Conservation (phyloP, 1,140 invertebrate genomes). For the Spodoptera frugiperda region DNA sequence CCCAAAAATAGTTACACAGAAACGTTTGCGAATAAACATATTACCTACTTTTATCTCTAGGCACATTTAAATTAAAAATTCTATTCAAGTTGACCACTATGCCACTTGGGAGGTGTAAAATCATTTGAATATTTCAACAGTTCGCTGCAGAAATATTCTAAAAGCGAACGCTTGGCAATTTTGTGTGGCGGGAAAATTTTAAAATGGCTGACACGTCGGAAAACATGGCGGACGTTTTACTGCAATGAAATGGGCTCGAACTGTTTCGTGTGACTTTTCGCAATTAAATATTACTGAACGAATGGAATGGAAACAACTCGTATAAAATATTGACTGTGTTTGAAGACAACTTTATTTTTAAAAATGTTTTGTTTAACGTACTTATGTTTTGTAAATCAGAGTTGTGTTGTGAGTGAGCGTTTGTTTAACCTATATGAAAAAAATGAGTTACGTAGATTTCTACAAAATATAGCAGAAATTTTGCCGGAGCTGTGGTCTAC, state of each 20-base stretch:
- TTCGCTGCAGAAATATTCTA: constrained; percentile 18
- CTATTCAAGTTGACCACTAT: not conserved
- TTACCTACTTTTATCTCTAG: not conserved
- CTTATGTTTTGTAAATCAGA: too few relatives aligned
- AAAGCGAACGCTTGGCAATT: constrained; percentile 18
- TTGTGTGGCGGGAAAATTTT: constrained; percentile 26
- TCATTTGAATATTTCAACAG: constrained; percentile 25
- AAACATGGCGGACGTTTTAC: constrained; percentile 20
- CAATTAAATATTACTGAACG: constrained; percentile 21
- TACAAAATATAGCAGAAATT: too few relatives aligned
- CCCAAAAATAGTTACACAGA: too few relatives aligned
- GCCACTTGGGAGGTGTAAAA: constrained; percentile 1
- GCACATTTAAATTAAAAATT: not conserved
- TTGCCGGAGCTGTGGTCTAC: too few relatives aligned
- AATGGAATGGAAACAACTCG: not conserved
- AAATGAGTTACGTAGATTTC: too few relatives aligned
- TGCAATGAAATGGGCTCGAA: constrained; percentile 17
- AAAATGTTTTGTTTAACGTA: too few relatives aligned
- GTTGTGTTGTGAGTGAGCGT: too few relatives aligned
- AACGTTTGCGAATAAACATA: too few relatives aligned
- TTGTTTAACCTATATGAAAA: too few relatives aligned
- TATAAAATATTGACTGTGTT: too few relatives aligned
- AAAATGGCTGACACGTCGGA: constrained; percentile 22
- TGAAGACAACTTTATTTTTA: too few relatives aligned
- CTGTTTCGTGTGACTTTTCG: constrained; percentile 18